Conservation (phyloP, 2,113 vertebrate species). For the Leuciscus idus region DNA sequence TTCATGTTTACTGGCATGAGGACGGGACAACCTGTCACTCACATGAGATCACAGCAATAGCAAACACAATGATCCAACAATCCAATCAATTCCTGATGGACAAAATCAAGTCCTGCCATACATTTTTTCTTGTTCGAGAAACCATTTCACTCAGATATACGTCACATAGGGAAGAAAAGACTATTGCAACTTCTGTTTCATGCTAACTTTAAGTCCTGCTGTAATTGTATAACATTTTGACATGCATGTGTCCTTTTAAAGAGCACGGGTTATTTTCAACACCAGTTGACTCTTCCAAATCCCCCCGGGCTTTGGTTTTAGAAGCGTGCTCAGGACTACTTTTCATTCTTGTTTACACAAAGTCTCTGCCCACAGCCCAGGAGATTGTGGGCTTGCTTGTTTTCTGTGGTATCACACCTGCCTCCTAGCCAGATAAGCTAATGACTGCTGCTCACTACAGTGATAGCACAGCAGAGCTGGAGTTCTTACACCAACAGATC, state of each 20-base stretch:
- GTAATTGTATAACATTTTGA: neutral
- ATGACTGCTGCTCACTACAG: slow-evolving; percentile 17
- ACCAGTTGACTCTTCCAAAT: slow-evolving; percentile 5
- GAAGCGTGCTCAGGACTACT: slow-evolving; percentile 3
- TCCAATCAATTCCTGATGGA: too few species aligned
- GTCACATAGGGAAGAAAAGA: too few species aligned
- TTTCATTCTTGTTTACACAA: slow-evolving; percentile 31
- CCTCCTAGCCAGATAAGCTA: slow-evolving; percentile 16
- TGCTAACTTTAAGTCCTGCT: neutral
- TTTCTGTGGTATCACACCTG: slow-evolving; percentile 14
- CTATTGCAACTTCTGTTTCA: too few species aligned
- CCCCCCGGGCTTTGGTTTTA: slow-evolving; percentile 1
- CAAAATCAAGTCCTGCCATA: too few species aligned
- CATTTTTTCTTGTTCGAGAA: too few species aligned
- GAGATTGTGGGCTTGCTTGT: slow-evolving; percentile 27
- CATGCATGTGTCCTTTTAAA: neutral
- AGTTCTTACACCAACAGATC: neutral
- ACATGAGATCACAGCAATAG: too few species aligned
- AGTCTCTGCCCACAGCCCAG: slow-evolving; percentile 22
- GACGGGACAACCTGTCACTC: too few species aligned
- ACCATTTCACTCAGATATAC: too few species aligned
- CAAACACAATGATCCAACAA: too few species aligned
- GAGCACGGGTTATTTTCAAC: slow-evolving; percentile 10
- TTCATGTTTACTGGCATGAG: too few species aligned
- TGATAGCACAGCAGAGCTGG: neutral